Base-by-base conservation (phyloP, 2,888 invertebrate species). In the Philopedon plagiatum region DNA sequence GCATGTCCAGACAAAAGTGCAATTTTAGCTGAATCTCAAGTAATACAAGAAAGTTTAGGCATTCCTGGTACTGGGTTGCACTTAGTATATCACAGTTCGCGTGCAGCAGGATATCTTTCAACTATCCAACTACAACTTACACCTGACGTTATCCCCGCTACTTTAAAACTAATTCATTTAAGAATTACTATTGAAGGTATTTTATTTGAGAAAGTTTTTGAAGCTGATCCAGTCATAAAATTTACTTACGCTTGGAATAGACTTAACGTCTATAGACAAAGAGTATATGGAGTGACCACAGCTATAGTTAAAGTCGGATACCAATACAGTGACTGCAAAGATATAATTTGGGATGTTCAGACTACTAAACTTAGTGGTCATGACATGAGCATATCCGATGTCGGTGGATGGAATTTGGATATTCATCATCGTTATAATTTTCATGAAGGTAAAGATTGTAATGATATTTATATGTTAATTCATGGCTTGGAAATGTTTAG, bases 221-320 rank as follows among this genome's bases (percentile, higher is more conserved):
- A 98, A 86, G 98, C 99, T 0, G 98, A 98, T 86, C 96, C 98
- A 0, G 93, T 96, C 34, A 96, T 99, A 76, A 98, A 97, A 82
- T 98, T 96, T 86, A 98, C 97, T 0, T 99, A 97, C 82, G 94
- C 97, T 0, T 99, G 99, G 99, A 97, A 99, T 84, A 90, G 98
- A 70, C 87, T 96, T 49, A 99, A 99, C 82, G 96, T 98, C 1
- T 99, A 99, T 85, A 90, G 95, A 39, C 98, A 99, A 86, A 91
- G 97, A 75, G 98, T 99, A 5, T 98, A 97, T 81, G 99, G 99
- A 9, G 95, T 98, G 0, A 97, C 98, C 0, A 96, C 95, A 0
- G 98, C 98, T 0, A 90, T 95, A 82, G 96, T 98, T 29, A 94
- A 95, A 86, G 98, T 99, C 5, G 99, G 99, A 0, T 99, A 99